These are phyloP conservation scores for Esox masquinongy DNA, from an alignment of 2,797 vertebrate genomes.

Conservation along the genomic window DNA sequence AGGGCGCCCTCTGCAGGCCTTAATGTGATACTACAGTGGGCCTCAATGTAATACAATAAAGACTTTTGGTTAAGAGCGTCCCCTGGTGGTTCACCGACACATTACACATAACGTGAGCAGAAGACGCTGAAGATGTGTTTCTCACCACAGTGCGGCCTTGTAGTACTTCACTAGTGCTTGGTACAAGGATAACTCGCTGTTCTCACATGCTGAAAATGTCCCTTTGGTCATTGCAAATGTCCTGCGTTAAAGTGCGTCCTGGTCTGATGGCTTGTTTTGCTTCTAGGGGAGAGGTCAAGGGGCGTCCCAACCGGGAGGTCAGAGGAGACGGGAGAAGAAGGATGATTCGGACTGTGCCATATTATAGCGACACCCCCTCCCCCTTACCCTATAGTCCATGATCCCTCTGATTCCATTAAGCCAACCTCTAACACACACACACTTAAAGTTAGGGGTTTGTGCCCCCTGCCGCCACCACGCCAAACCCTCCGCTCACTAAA, in stretches of 20 bases:
- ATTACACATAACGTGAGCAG: neutral
- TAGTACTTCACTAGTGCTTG: neutral
- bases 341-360: conserved; percentile 80
- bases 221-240: neutral
- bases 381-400: neutral
- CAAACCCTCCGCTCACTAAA: neutral
- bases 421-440: conserved; percentile 12
- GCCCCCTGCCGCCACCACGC: neutral
- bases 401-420: neutral
- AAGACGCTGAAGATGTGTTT: neutral
- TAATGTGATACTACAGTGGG: neutral
- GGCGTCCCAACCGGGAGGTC: conserved; percentile 47
- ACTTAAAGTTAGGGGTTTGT: too few relatives aligned
- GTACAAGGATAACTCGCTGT: neutral
- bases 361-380: conserved; percentile 66
- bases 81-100: neutral
- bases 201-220: neutral
- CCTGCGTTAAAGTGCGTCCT: neutral
- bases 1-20: neutral
- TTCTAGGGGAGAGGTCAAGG: conserved; percentile 76
- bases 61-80: neutral
- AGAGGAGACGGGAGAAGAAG: conserved; percentile 76
- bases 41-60: neutral
- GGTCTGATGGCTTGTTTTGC: neutral
- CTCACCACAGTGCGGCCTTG: neutral